Conservation (phyloP, 2,888 invertebrate species). For the Rutpela maculata region DNA sequence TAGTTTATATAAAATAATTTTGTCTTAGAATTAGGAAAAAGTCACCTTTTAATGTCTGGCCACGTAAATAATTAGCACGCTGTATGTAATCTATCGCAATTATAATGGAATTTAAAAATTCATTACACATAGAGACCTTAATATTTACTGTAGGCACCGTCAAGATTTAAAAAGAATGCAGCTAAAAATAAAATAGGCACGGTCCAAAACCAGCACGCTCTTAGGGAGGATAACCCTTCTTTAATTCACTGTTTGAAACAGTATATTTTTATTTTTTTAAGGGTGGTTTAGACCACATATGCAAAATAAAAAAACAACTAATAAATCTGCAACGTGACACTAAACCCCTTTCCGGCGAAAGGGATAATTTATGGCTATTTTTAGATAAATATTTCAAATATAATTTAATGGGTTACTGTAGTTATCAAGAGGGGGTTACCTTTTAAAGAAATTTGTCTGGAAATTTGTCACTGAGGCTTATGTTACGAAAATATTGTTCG, state of each 20-base stretch:
- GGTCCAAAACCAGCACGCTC: neutral
- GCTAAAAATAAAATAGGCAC: slow-evolving; percentile 20
- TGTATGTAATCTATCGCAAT: too few species aligned
- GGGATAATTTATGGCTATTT: slow-evolving; percentile 54
- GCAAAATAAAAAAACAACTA: slow-evolving; percentile 57
- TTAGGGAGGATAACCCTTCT: slow-evolving; percentile 24
- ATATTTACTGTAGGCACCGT: neutral
- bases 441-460: slow-evolving; percentile 42
- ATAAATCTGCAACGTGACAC: slow-evolving; percentile 62
- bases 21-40: too few species aligned
- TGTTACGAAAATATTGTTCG: neutral
- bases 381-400: slow-evolving; percentile 51
- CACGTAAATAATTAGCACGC: too few species aligned
- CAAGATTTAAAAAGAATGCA: neutral
- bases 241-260: slow-evolving; percentile 24
- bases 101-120: too few species aligned
- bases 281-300: slow-evolving; percentile 52
- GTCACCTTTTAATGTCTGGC: too few species aligned
- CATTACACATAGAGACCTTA: too few species aligned
- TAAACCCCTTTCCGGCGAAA: slow-evolving; percentile 61
- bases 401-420: slow-evolving; percentile 37
- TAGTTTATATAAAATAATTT: too few species aligned
- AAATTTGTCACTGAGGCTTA: slow-evolving; percentile 25
- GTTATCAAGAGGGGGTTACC: slow-evolving; percentile 17
- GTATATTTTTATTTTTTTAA: slow-evolving; percentile 46